phyloP scores from a whole-genome alignment of 30 jellyfish, hydroid and myxozoan species.

The Aurelia aurita complex sp. Pacific region DNA sequence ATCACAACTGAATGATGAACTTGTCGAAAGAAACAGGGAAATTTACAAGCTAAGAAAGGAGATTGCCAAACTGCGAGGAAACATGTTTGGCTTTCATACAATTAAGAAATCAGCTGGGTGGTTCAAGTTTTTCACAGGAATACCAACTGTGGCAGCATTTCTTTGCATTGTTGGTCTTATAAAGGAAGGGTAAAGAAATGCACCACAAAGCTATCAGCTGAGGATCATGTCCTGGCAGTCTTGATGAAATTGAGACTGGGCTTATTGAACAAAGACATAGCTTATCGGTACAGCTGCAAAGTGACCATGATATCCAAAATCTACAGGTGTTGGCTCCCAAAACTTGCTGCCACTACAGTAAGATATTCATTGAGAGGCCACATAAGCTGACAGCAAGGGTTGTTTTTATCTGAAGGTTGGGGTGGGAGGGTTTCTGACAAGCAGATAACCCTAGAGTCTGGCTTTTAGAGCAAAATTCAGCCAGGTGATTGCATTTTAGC shows the following conservation, averaged over 20 bases:
- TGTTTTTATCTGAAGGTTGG: slow-evolving; percentile 21
- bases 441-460: neutral
- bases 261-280: too few relatives aligned
- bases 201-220: neutral
- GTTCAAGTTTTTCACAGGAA: slow-evolving; percentile 9
- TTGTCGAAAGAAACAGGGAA: too few relatives aligned
- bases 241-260: too few relatives aligned
- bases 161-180: slow-evolving; percentile 31
- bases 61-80: too few relatives aligned
- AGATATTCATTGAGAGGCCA: too few relatives aligned
- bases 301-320: neutral
- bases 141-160: slow-evolving; percentile 13
- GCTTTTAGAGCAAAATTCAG: slow-evolving; percentile 31
- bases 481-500: slow-evolving; percentile 71
- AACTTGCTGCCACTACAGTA: neutral
- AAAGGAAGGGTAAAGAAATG: neutral
- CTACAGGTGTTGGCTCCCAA: slow-evolving; percentile 20
- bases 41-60: too few relatives aligned
- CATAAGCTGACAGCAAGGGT: too few relatives aligned
- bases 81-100: too few relatives aligned
- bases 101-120: too few relatives aligned
- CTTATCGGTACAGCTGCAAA: too few relatives aligned
- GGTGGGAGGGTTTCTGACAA: slow-evolving; percentile 34
- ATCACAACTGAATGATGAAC: too few relatives aligned
- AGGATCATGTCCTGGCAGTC: too few relatives aligned